A percentile compares a stretch with the other conserved stretches of the same genome.
phyloP scores from a whole-genome alignment of 2,888 invertebrate species.

The Lasioglossum vierecki region DNA sequence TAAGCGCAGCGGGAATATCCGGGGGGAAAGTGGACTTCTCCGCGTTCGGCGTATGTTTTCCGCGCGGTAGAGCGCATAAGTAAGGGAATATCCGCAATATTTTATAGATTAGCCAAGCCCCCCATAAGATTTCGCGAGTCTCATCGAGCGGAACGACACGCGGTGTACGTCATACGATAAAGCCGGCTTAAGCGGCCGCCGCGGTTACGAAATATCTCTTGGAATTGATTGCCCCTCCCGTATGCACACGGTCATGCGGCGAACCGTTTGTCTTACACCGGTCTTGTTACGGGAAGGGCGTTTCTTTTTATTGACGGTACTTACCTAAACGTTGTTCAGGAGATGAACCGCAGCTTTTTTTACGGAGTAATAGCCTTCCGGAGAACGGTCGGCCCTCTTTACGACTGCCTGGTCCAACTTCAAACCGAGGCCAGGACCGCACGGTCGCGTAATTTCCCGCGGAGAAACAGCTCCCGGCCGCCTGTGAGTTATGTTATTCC shows the following conservation, averaged over 20 bases:
- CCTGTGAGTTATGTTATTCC: constrained; percentile 26
- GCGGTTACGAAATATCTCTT: constrained; percentile 52
- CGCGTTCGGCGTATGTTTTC: constrained; percentile 11
- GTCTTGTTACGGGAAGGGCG: constrained; percentile 19
- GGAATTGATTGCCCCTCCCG: constrained; percentile 50
- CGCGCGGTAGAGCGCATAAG: constrained; percentile 22
- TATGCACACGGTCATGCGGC: constrained; percentile 42
- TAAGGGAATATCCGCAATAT: constrained; percentile 50
- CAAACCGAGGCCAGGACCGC: constrained; percentile 6
- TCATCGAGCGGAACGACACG: constrained; percentile 59
- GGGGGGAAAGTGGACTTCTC: neutral
- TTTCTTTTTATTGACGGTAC: constrained; percentile 46
- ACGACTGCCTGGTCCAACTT: constrained; percentile 15
- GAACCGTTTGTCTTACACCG: constrained; percentile 36
- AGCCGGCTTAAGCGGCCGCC: constrained; percentile 49
- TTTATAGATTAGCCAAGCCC: constrained; percentile 50
- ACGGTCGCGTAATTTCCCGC: constrained; percentile 21
- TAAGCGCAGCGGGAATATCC: neutral
- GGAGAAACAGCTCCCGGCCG: neutral
- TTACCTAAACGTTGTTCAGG: constrained; percentile 28
- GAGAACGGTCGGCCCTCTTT: constrained; percentile 23
- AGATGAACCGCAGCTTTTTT: constrained; percentile 43
- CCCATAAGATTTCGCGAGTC: constrained; percentile 57
- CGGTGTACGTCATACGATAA: constrained; percentile 52
- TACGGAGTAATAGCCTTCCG: constrained; percentile 32